A percentile compares a stretch with the other conserved stretches of the same genome.
These are phyloP conservation scores for Brachypalpus laphriformis DNA, from an alignment of 2,888 invertebrate species.

Conservation along the genomic window DNA sequence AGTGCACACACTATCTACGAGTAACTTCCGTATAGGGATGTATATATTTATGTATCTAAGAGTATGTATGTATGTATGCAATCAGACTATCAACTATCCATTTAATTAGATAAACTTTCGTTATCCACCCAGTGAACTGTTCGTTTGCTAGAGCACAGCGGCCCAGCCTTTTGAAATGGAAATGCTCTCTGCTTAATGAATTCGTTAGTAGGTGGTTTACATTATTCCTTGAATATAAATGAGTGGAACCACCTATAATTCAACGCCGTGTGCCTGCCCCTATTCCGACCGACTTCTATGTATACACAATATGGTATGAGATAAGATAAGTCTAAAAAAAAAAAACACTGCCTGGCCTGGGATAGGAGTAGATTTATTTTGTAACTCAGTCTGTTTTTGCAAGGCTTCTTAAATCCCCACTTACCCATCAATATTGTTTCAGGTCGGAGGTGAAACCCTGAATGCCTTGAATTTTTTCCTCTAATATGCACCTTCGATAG, in stretches of 20 bases:
- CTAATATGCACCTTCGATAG: conserved; percentile 37
- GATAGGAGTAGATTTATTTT: conserved; percentile 58
- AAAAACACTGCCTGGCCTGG: background rate
- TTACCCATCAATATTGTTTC: conserved; percentile 52
- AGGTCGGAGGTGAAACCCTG: background rate
- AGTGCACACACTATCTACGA: too few relatives aligned
- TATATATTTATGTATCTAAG: too few relatives aligned
- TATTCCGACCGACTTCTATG: background rate
- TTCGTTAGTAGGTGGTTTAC: conserved; percentile 72
- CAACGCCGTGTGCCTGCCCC: conserved; percentile 18
- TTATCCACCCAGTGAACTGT: conserved; percentile 36
- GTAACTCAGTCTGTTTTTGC: conserved; percentile 49
- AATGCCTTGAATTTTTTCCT: background rate
- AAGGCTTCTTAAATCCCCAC: conserved; percentile 45
- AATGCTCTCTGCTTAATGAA: conserved; percentile 71
- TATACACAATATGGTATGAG: background rate
- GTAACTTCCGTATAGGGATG: too few relatives aligned
- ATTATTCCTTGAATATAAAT: conserved; percentile 71
- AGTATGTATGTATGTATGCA: background rate
- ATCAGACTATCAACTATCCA: conserved; percentile 65
- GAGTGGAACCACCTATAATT: conserved; percentile 60
- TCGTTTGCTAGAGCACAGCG: background rate
- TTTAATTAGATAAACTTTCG: conserved; percentile 71
- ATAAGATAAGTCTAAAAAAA: conserved; percentile 14
- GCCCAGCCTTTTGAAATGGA: conserved; percentile 69